These are phyloP conservation scores for Sebastolobus alascanus DNA, from an alignment of 2,797 vertebrate species.

Conservation along the genomic window DNA sequence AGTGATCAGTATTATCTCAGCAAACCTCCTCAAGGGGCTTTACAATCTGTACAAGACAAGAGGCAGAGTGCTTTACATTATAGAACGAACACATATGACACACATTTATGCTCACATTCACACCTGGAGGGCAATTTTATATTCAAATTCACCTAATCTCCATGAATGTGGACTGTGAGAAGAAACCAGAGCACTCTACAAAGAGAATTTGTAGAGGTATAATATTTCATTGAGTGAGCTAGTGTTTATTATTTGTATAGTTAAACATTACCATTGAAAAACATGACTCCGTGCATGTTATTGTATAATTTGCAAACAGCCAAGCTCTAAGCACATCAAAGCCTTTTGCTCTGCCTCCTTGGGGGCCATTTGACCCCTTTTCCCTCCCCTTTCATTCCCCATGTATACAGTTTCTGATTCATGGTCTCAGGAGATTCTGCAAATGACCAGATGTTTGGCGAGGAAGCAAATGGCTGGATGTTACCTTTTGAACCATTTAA, in stretches of 20 bases:
- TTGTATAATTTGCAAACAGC: constrained; percentile 47
- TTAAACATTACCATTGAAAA: constrained; percentile 29
- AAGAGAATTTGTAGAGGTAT: neutral
- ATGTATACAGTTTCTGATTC: constrained; percentile 35
- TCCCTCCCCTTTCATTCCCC: constrained; percentile 24
- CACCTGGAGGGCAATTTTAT: neutral
- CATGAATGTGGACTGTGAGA: neutral
- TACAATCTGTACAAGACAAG: neutral
- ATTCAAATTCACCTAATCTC: neutral
- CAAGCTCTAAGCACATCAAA: constrained; percentile 52
- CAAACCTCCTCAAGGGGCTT: neutral
- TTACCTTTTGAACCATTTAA: constrained; percentile 51
- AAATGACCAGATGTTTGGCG: constrained; percentile 71
- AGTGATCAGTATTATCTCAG: neutral
- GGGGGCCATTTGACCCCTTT: constrained; percentile 54
- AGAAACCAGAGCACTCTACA: neutral
- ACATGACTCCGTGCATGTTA: constrained; percentile 25
- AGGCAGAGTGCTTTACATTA: neutral
- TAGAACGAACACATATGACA: neutral
- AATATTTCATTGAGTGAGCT: neutral
- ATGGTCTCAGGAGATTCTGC: constrained; percentile 47
- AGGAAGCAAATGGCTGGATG: constrained; percentile 38
- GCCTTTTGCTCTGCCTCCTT: constrained; percentile 38
- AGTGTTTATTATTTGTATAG: constrained; percentile 10
- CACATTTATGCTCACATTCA: neutral